Base-by-base conservation (phyloP, 2,797 vertebrate species). In the Fistularia commersonii region DNA sequence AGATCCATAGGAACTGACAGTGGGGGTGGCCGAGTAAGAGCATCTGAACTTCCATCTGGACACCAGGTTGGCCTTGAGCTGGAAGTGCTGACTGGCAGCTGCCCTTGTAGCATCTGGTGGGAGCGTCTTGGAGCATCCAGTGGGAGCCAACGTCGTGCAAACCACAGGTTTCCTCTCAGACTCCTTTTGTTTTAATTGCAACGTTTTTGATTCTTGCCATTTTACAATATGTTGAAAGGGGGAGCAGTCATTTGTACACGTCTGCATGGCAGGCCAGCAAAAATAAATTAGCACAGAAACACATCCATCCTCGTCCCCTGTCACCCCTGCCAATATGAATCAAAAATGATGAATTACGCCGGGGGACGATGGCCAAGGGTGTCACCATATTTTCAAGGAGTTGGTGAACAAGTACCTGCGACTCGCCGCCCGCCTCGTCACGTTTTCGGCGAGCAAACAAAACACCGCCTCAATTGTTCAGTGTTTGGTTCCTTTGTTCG, bases 141-240 rank as follows among this genome's bases (percentile, higher is more conserved):
- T 47, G 54, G 49, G 56, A 33, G 48, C 48, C 39, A 58, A 57
- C 31, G 36, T 54, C 66, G 60, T 38, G 32, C 9, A 48, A 65
- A 72, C 68, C 64, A 37, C 57, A 70, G 12, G 32, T 65, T 69
- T 69, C 73, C 74, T 61, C 57, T 63, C 61, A 53, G 64, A 47
- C 54, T 44, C 56, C 54, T 41, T 66, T 62, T 62, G 65, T 70
- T 76, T 76, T 50, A 74, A 70, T 45, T 66, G 54, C 49, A 54
- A 62, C 68, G 51, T 76, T 79, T 67, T 79, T 79, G 56, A 79
- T 81, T 76, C 55, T 59, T 69, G 65, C 68, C 32, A n/a, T 75
- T 77, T 82, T 57, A 76, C 69, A 54, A 68, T 72, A 63, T 76
- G 79, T 77, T 79, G 72, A 82, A 74, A 57, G 52, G 71, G 77